Base-by-base conservation (phyloP, 2,797 vertebrate species). In the Moxostoma hubbsi region DNA sequence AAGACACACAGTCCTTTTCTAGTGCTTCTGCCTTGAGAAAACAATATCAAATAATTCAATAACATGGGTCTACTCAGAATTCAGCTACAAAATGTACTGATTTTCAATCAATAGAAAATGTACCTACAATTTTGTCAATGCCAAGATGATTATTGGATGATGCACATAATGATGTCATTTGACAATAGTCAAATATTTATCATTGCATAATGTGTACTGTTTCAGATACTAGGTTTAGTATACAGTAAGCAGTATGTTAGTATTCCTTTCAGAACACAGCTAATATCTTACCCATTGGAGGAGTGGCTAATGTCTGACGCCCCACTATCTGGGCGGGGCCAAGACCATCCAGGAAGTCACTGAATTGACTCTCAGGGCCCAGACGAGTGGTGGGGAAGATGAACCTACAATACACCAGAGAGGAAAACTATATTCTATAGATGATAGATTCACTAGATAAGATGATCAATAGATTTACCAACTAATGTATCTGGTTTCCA, bases 291-390 rank as follows among this genome's bases (percentile, higher is more conserved):
- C 98, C 98, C 97, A 99, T 98, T 5, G 98, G 92, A 0, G 95
- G 97, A 1, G 98, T 98, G 12, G 97, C 98, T 90, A 99, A 90
- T 0, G 97, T 99, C 89, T 99, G 97, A 80, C 98, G 93, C 58
- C 98, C 98, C 77, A 98, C 98, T 2, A 99, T 96, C 93, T 99
- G 98, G 64, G 97, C 97, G 0, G 98, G 97, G 45, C 98, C 98
- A 64, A 99, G 92, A 69, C 98, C 98, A 58, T 99, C 98, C 77
- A 99, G 93, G 83, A 99, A 99, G 87, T 99, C 96, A 2, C 97
- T 99, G 92, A 99, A 99, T 86, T 99, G 98, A 89, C 96, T 97
- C 90, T 98, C 98, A 0, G 96, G 95, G 1, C 97, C 97, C 50
- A 98, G 91, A 49, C 97, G 93, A 0, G 96, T 95, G 1, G 95